Base-by-base conservation (phyloP, 2,888 invertebrate genomes). In the Toxonevra muliebris region DNA sequence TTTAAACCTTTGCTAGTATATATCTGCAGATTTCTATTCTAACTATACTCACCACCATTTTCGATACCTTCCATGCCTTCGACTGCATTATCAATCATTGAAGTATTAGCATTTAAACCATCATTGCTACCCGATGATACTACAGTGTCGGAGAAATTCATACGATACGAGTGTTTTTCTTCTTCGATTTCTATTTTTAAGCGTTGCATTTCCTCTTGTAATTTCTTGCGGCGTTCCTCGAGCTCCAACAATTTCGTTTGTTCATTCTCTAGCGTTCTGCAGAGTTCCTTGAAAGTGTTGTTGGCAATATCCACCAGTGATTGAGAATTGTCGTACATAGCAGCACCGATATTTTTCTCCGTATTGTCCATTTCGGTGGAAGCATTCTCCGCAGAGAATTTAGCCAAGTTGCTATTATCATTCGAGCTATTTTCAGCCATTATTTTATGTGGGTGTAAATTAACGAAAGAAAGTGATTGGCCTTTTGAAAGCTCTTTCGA, bases 201-300 rank as follows among this genome's bases (percentile, higher is more conserved):
- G 1, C 61, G 64, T 53, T 73, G 64, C 74, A 78, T 75, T 69
- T 78, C 77, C 7, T 75, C 73, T 30, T 76, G 76, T 9, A 78
- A 52, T 45, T 72, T 70, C 50, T 73, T 72, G 1, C 78, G 75
- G 8, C 75, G 71, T n/a, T 71, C 72, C 43, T 78, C 78, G 15
- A 78, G 58, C 11, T 76, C 75, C 10, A 72, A 7, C 8, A 78
- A 65, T 68, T 76, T 77, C 0, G 68, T 53, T 43, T 76, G 76
- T 59, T 78, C 77, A 30, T 71, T 70, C 66, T 77, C 73, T 55
- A 78, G 66, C 0, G 76, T 75, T 57, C 62, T 70, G 40, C 75
- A 75, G 15, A 77, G 67, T 61, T 76, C 76, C 59, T 70, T 72
- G 60, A 77, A 76, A 9, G 74, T 76, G 50, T 70, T 73, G 50